Base-by-base conservation (phyloP, 2,113 vertebrate genomes). In the Passer montanus region DNA sequence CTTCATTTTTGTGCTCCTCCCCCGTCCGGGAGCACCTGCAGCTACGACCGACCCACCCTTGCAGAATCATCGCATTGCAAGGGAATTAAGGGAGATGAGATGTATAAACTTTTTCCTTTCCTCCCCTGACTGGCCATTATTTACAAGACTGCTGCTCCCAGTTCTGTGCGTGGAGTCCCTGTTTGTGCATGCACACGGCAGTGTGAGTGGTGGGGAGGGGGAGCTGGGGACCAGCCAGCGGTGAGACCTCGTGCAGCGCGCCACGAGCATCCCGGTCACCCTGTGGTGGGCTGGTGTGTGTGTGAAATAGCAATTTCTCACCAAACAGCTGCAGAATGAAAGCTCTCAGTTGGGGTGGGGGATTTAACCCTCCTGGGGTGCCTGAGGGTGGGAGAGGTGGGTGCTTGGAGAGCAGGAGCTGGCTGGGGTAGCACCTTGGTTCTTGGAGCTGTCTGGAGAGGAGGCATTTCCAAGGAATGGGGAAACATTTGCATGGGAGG, bases 1-100 rank as follows among this genome's bases (percentile, higher is more conserved):
- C 97, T 97, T 98, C 96, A 97, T 98, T 98, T 96, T 96, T 94
- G 94, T 82, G 90, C 94, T 96, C 92, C 92, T 95, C 89, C 95
- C 93, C 90, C 39, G 64, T 88, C 92, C 80, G 7, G 94, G 91
- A 96, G 84, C 93, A 96, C 96, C 94, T 97, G 95, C 96, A 94
- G 93, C 95, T 82, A 90, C 4, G 9, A 60, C 85, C 46, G 44
- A 93, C 64, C 84, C 84, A 94, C 92, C 93, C 94, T 93, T 56
- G 35, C 87, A 77, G 80, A 95, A 81, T 90, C 47, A 70, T 72
- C 0, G 23, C 20, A 4, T 77, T 74, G 87, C 89, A 35, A 74
- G 77, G 66, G 70, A 93, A 94, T 93, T 90, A 81, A 79, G 89
- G 85, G 77, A 84, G 94, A 93, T 84, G 93, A 96, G 93, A 91